These are phyloP conservation scores for Monarcha castaneiventris DNA, from an alignment of 2,113 vertebrate genomes.

Conservation along the genomic window DNA sequence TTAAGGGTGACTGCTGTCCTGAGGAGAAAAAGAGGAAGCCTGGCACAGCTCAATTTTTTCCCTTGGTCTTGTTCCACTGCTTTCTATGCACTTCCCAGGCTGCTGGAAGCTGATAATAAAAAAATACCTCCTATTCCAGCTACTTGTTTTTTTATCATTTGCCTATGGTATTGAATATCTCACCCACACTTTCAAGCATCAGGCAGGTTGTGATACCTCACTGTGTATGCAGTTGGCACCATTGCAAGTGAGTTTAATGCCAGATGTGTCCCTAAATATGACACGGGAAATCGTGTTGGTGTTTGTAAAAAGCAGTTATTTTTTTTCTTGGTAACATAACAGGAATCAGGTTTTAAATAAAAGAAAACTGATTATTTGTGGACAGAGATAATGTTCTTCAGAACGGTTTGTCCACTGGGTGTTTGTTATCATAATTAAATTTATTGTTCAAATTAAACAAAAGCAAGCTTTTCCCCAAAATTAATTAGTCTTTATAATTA, in stretches of 20 bases:
- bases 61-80: not conserved
- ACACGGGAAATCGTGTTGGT: not conserved
- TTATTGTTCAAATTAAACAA: slow-evolving; percentile 48
- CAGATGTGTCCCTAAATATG: not conserved
- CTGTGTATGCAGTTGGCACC: not conserved
- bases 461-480: slow-evolving; percentile 35
- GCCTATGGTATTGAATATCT: not conserved
- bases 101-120: not conserved
- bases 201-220: not conserved
- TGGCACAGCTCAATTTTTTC: not conserved
- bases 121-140: not conserved
- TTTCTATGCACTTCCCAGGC: not conserved
- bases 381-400: slow-evolving; percentile 4
- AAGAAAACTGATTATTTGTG: slow-evolving; percentile 20
- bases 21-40: not conserved
- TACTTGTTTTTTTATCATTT: not conserved
- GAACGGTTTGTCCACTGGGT: slow-evolving; percentile 29
- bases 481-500: slow-evolving; percentile 49
- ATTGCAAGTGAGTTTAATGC: not conserved
- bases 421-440: slow-evolving; percentile 48
- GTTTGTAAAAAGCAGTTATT: not conserved
- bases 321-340: not conserved
- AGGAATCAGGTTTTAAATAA: slow-evolving; percentile 12
- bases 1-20: not conserved
- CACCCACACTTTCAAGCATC: not conserved